Evolutionary conservation across 92 coral and sea anemone genomes (phyloP).

Genomic region (Diadumene lineata): DNA sequence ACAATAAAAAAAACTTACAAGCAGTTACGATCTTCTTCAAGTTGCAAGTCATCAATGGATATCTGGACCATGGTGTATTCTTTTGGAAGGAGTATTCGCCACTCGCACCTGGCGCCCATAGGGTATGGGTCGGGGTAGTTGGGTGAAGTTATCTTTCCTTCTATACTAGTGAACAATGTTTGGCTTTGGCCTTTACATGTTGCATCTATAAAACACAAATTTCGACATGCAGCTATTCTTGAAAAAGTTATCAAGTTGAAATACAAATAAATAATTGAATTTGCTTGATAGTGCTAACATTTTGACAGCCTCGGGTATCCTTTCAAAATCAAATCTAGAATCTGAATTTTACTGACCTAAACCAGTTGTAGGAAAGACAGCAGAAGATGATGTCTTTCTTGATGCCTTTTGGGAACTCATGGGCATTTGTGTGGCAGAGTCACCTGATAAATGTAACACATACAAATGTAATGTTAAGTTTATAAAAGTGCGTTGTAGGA

Average conservation of each 20-base stretch:
- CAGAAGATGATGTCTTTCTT: neutral
- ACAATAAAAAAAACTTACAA: slow-evolving; percentile 4
- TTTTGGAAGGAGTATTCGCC: slow-evolving; percentile 24
- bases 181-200: neutral
- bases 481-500: no score
- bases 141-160: slow-evolving; percentile 37
- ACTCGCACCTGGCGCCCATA: slow-evolving; percentile 1
- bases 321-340: no score
- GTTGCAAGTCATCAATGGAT: slow-evolving; percentile 12
- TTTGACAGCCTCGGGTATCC: no score
- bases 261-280: no score
- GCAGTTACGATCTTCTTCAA: slow-evolving; percentile 31
- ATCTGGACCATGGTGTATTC: slow-evolving; percentile 6
- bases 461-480: no score
- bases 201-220: neutral
- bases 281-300: no score
- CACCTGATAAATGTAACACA: no score
- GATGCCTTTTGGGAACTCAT: slow-evolving; percentile 31
- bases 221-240: no score
- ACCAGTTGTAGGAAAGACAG: neutral
- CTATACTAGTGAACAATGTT: slow-evolving; percentile 5
- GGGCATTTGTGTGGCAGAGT: no score
- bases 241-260: no score
- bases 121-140: slow-evolving; percentile 46
- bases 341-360: neutral